Evolutionary conservation across 2,797 vertebrate species (phyloP), one percentile per base, ranked within the genome.

Genomic region (Spheniscus humboldti): DNA sequence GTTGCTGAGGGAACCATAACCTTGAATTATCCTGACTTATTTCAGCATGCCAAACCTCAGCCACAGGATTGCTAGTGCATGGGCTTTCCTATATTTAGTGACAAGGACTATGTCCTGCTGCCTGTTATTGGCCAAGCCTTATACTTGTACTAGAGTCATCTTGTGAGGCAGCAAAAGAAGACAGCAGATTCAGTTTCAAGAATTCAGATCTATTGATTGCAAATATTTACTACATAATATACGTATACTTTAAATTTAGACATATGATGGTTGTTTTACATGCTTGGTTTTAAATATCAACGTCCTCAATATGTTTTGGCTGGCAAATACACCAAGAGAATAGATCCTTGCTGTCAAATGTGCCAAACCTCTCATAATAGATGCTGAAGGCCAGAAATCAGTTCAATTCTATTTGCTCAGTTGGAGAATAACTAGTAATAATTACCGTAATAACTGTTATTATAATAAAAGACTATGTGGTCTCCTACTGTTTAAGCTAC

Each of bases 1-100:
- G 68, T 57, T 94, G 57, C 81, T 93, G 94, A 83, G 75, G 78
- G 84, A 94, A 86, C 57, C 62, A 66, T 86, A 96, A 78, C 75
- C 75, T 94, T 88, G 78, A 95, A 94, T 95, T 94, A 94, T 90
- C 60, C 92, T 86, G 73, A 56, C 43, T 90, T 87, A 63, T 76
- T 87, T 89, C 71, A 94, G 52, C 41, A 27, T 67, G 67, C 75
- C 90, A 93, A 53, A 59, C 48, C 64, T 64, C 52, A 88, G 67
- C 66, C 69, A 77, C 71, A 79, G 45, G 31, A 60, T 41, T 86
- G 35, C 56, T 57, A 43, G 25, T 41, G 39, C 35, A 39, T 31
- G 33, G 48, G 27, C 10, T 88, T 92, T 59, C 43, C 67, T 71
- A 5, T 73, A 57, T 48, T 62, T 77, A 87, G 19, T 63, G 73